Evolutionary conservation across 2,888 invertebrate species (phyloP).

Genomic region (Mythimna vitellina): DNA sequence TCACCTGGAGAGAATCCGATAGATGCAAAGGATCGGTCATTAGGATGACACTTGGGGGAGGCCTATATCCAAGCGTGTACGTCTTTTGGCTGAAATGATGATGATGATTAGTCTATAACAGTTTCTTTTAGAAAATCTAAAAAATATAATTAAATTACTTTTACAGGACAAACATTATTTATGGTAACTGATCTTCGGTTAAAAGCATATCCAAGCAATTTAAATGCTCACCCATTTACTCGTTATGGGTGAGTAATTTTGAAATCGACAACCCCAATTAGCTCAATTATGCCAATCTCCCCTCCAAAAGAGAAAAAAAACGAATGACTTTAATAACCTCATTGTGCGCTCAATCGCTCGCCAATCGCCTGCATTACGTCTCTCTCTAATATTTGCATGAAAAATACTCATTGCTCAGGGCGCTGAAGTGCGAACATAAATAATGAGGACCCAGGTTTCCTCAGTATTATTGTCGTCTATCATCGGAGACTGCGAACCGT

Average conservation of each 20-base stretch:
- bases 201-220: background rate
- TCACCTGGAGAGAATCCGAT: no score
- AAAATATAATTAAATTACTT: background rate
- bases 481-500: conserved; percentile 71
- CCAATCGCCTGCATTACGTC: conserved; percentile 64
- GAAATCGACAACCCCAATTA: conserved; percentile 27
- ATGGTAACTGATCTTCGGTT: background rate
- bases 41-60: no score
- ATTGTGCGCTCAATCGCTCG: conserved; percentile 51
- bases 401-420: conserved; percentile 77
- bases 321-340: conserved; percentile 57
- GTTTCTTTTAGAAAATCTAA: no score
- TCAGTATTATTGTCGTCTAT: conserved; percentile 82
- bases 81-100: no score
- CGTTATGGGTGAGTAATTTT: no score
- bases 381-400: conserved; percentile 81
- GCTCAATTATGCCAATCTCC: conserved; percentile 1
- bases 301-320: conserved; percentile 24
- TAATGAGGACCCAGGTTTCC: conserved; percentile 79
- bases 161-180: background rate
- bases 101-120: background rate
- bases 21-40: no score
- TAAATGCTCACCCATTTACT: conserved; percentile 3
- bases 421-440: conserved; percentile 83
- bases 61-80: no score